Evolutionary conservation across 2,113 vertebrate genomes (phyloP).

Genomic region (Geococcyx californianus): DNA sequence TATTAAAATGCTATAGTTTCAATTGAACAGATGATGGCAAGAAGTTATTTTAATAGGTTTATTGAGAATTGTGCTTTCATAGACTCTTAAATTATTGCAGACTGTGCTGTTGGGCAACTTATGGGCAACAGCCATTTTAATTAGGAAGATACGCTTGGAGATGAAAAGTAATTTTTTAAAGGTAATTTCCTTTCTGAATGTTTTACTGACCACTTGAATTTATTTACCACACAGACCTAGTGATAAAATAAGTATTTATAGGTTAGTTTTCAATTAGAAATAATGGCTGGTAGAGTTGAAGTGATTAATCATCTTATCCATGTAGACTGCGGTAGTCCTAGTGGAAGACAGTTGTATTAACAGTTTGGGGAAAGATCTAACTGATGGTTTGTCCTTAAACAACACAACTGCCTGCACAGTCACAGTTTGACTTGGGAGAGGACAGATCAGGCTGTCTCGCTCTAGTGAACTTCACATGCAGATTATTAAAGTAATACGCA

Average conservation of each 20-base stretch:
- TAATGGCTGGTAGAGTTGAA: slow-evolving; percentile 84
- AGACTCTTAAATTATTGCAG: slow-evolving; percentile 55
- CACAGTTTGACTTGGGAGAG: neutral
- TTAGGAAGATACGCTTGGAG: slow-evolving; percentile 73
- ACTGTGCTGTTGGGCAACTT: slow-evolving; percentile 34
- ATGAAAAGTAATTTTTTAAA: slow-evolving; percentile 72
- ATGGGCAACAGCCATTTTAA: slow-evolving; percentile 72
- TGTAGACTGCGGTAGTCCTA: slow-evolving; percentile 66
- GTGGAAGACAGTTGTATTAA: slow-evolving; percentile 73
- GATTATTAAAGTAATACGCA: neutral
- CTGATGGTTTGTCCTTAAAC: slow-evolving; percentile 73
- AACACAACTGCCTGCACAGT: fast-evolving
- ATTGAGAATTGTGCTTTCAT: slow-evolving; percentile 49
- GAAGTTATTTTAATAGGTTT: slow-evolving; percentile 47
- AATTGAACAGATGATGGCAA: slow-evolving; percentile 31
- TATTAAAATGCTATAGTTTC: slow-evolving; percentile 33
- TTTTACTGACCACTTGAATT: slow-evolving; percentile 77
- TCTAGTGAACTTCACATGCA: neutral
- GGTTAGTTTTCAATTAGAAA: slow-evolving; percentile 92
- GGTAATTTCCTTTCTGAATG: slow-evolving; percentile 69
- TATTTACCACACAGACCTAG: slow-evolving; percentile 83
- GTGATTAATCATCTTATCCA: slow-evolving; percentile 84
- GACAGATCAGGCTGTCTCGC: neutral
- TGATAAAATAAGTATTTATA: slow-evolving; percentile 85
- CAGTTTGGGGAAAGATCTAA: slow-evolving; percentile 68